Base-by-base conservation (phyloP, 2,113 vertebrate species). In the Mobula birostris region DNA sequence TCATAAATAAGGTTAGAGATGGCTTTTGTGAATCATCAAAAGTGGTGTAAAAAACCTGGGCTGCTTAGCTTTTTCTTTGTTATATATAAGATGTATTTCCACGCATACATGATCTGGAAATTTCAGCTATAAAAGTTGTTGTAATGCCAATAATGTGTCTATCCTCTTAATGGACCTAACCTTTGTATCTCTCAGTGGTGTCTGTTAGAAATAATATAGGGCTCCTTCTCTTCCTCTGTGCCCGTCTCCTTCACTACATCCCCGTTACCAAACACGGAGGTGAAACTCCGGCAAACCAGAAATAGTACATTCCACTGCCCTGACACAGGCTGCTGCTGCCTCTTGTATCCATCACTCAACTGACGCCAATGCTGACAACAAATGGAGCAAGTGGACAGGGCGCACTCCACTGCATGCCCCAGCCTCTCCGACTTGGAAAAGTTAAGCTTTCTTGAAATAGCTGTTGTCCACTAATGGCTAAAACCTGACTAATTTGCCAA, bases 261-360 rank as follows among this genome's bases (percentile, higher is more conserved):
- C 70, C 91, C 32, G 61, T 56, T 74, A 74, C 91, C 91, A 93
- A 93, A 93, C 91, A 74, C 70, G 70, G 91, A 93, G 40, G 68
- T 93, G 40, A 93, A 48, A 93, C 32, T 74, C 21, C 27, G 68
- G 40, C 68, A 74, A 29, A 70, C 91, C 70, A 74, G 36, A 76
- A 93, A 93, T 93, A 93, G 91, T 70, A 27, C 91, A 93, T 56
- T 56, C 91, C 91, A 40, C 21, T 0, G 68, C 68, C 90, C 48
- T 6, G 24, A 70, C n/a, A 40, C 66, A 68, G 58, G 48, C 82
- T 85, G 82, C 24, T 74, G 40, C 70, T 72, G 19, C 19, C 40
- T 32, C 68, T 74, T 36, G 7, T 40, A 48, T 74, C 68, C 56
- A 36, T 76, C 68, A 93, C 24, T 74, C 24, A 74, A 12, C 90